Evolutionary conservation across 2,888 invertebrate species (phyloP).

Genomic region (Ophioninae sp.): DNA sequence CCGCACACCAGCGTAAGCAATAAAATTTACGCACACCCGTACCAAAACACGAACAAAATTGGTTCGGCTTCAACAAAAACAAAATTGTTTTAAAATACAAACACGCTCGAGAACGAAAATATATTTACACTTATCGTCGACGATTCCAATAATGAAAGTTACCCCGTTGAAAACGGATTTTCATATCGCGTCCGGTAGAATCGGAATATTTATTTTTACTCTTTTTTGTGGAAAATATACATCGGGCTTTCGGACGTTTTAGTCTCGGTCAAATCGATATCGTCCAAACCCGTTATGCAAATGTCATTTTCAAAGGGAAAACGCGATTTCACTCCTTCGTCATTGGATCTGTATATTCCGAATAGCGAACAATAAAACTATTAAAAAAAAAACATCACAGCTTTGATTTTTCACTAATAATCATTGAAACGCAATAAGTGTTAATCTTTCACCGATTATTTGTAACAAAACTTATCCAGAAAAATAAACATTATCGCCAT

Average conservation of each 20-base stretch:
- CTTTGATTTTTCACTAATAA: too few relatives aligned
- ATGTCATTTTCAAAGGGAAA: neutral
- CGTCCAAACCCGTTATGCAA: neutral
- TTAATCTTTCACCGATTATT: too few relatives aligned
- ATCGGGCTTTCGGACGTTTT: neutral
- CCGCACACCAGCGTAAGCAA: neutral
- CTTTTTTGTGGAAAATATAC: neutral
- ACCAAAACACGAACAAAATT: conserved; percentile 10
- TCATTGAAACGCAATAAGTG: too few relatives aligned
- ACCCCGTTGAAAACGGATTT: neutral
- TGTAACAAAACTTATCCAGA: too few relatives aligned
- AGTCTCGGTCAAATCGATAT: neutral
- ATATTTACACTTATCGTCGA: neutral
- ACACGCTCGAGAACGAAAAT: neutral
- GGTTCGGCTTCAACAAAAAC: neutral
- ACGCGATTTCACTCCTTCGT: neutral
- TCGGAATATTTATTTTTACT: neutral
- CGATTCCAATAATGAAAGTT: conserved; percentile 1
- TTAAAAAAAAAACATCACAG: too few relatives aligned
- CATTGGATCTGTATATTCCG: too few relatives aligned
- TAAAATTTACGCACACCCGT: conserved; percentile 19
- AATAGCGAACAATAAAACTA: too few relatives aligned
- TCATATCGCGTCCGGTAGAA: too few relatives aligned
- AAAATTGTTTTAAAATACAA: neutral
- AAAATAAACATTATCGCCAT: too few relatives aligned